These are phyloP conservation scores for Sebastes minor DNA, from an alignment of 2,797 vertebrate genomes.

Conservation along the genomic window DNA sequence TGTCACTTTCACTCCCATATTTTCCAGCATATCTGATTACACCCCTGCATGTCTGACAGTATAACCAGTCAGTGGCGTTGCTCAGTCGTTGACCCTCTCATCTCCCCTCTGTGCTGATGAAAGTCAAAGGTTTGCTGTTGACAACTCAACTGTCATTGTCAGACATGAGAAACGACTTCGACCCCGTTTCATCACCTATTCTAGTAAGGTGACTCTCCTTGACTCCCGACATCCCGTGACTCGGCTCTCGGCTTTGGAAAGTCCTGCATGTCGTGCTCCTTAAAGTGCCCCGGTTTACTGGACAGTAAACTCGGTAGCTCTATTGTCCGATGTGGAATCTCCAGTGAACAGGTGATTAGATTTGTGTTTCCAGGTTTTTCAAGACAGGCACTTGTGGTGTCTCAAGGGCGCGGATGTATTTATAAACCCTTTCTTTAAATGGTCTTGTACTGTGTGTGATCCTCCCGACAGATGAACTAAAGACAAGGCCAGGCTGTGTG, in stretches of 20 bases:
- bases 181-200: background rate
- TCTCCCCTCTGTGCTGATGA: constrained; percentile 3
- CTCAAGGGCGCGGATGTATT: constrained; percentile 68
- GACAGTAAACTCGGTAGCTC: constrained; percentile 16
- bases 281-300: background rate
- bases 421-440: constrained; percentile 78
- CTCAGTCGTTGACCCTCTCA: background rate
- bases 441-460: constrained; percentile 52
- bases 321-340: constrained; percentile 40
- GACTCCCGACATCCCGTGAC: background rate
- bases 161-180: background rate
- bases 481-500: constrained; percentile 64
- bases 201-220: background rate
- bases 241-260: background rate
- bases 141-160: constrained; percentile 24
- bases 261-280: background rate
- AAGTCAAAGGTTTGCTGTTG: constrained; percentile 27
- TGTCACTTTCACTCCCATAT: constrained; percentile 5
- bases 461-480: constrained; percentile 72
- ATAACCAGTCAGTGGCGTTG: background rate
- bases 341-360: constrained; percentile 60
- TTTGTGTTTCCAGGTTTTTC: constrained; percentile 61
- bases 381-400: constrained; percentile 48
- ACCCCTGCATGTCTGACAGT: constrained; percentile 9
- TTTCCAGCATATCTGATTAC: constrained; percentile 2